A percentile compares a stretch with the other conserved stretches of the same genome.
phyloP scores from a whole-genome alignment of 2,797 vertebrate genomes.

The Acipenser oxyrinchus region DNA sequence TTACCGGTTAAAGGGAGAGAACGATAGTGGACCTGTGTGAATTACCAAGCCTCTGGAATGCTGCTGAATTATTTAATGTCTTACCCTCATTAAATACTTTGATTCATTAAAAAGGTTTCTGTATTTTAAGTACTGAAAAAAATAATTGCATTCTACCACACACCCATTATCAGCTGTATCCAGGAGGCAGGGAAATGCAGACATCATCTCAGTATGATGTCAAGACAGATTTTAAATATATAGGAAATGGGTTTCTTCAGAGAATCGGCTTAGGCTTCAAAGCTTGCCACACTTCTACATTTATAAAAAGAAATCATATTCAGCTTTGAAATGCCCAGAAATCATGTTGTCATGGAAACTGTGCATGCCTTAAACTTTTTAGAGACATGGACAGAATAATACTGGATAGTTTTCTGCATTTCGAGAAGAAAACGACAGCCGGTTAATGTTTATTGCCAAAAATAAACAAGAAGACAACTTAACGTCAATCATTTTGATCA shows the following conservation, averaged over 20 bases:
- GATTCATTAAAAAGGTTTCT: slow-evolving; percentile 20
- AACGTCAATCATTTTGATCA: no score
- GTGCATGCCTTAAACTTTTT: no score
- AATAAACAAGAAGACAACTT: no score
- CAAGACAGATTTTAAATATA: slow-evolving; percentile 44
- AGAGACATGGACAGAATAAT: no score
- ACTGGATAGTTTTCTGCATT: no score
- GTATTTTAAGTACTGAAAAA: slow-evolving; percentile 18
- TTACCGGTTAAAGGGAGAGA: slow-evolving; percentile 15
- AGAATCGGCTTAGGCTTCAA: slow-evolving; percentile 70
- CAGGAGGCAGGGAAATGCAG: slow-evolving; percentile 1
- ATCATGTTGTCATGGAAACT: slow-evolving; percentile 61
- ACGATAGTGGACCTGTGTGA: slow-evolving; percentile 19
- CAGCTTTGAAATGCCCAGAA: slow-evolving; percentile 51
- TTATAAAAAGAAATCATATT: slow-evolving; percentile 42
- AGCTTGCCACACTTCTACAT: slow-evolving; percentile 38
- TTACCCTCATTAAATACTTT: slow-evolving; percentile 21
- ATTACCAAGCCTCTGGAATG: slow-evolving; percentile 14
- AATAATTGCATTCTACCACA: not conserved
- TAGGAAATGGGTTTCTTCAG: slow-evolving; percentile 56
- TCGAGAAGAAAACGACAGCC: no score
- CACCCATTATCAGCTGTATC: slow-evolving; percentile 12
- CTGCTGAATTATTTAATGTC: slow-evolving; percentile 17
- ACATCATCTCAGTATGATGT: slow-evolving; percentile 26
- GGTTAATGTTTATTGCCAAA: no score